A percentile compares a stretch with the other conserved stretches of the same genome.
These are phyloP conservation scores for Enteromius mattozi DNA, from an alignment of 2,797 vertebrate species.

Conservation along the genomic window DNA sequence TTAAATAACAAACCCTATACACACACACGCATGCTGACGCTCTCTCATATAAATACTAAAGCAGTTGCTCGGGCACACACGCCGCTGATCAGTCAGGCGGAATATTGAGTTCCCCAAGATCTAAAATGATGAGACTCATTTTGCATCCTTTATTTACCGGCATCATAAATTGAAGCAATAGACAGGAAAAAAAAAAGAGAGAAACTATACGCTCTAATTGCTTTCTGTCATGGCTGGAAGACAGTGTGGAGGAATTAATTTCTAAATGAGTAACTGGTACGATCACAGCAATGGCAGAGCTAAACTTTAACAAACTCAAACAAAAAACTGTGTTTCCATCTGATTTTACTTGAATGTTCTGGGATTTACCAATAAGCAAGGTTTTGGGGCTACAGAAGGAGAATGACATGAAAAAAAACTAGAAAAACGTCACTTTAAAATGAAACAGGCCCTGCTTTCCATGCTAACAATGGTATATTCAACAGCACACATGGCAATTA, in stretches of 20 bases:
- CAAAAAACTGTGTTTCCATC: neutral
- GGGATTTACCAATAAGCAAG: slow-evolving; percentile 20
- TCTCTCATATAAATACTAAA: slow-evolving; percentile 14
- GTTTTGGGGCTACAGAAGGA: neutral
- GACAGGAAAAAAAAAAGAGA: slow-evolving; percentile 39
- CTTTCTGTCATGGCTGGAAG: slow-evolving; percentile 40
- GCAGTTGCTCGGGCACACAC: slow-evolving; percentile 22
- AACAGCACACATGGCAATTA: slow-evolving; percentile 50
- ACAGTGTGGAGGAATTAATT: slow-evolving; percentile 18
- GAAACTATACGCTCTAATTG: slow-evolving; percentile 28
- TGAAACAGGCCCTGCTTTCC: slow-evolving; percentile 17
- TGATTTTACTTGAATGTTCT: slow-evolving; percentile 21
- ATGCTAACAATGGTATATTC: slow-evolving; percentile 46
- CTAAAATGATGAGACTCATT: slow-evolving; percentile 46
- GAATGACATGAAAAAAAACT: neutral
- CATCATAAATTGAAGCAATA: slow-evolving; percentile 53
- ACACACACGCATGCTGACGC: slow-evolving; percentile 15
- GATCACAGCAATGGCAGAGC: neutral
- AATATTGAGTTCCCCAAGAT: slow-evolving; percentile 58
- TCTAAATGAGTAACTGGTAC: slow-evolving; percentile 34
- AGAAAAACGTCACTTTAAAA: slow-evolving; percentile 16
- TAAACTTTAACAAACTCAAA: slow-evolving; percentile 18
- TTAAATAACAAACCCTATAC: slow-evolving; percentile 34
- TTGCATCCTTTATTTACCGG: slow-evolving; percentile 54
- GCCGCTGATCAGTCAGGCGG: slow-evolving; percentile 55